These are phyloP conservation scores for Epsilonema sp. DNA, from an alignment of 2,888 invertebrate species.

Conservation along the genomic window DNA sequence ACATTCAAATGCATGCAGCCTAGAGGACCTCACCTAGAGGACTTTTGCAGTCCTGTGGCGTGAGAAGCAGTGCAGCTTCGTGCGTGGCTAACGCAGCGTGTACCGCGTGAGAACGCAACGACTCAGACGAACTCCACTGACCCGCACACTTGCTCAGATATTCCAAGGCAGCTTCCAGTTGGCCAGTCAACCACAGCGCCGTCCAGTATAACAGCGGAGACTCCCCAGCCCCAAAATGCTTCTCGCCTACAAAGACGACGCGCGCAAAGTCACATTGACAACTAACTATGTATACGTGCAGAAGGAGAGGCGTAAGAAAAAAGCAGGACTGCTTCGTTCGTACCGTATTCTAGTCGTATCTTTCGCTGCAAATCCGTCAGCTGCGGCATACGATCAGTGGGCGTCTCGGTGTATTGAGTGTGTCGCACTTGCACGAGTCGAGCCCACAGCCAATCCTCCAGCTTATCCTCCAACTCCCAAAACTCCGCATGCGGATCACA, in stretches of 20 bases:
- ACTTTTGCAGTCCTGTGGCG: conserved; percentile 50
- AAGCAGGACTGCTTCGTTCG: too few relatives aligned
- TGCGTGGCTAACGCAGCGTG: conserved; percentile 77
- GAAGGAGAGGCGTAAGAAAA: neutral
- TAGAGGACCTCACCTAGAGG: conserved; percentile 45
- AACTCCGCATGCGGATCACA: conserved; percentile 52
- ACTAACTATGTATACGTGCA: neutral
- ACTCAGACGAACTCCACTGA: conserved; percentile 50
- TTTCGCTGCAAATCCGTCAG: neutral
- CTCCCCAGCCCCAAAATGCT: conserved; percentile 49
- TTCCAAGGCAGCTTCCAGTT: conserved; percentile 86
- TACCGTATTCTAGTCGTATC: too few relatives aligned
- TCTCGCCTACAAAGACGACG: neutral
- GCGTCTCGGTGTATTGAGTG: conserved; percentile 9
- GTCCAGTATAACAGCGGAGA: conserved; percentile 65
- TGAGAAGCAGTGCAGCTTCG: conserved; percentile 58
- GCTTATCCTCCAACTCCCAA: conserved; percentile 65
- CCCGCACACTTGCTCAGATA: conserved; percentile 62
- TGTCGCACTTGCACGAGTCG: conserved; percentile 55
- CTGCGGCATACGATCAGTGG: too few relatives aligned
- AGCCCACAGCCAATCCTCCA: conserved; percentile 89
- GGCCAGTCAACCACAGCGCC: conserved; percentile 71
- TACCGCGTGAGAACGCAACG: conserved; percentile 56
- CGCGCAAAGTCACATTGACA: neutral
- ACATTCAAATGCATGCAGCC: neutral